phyloP scores from a whole-genome alignment of 2,113 vertebrate genomes.

The Regulus satrapa region DNA sequence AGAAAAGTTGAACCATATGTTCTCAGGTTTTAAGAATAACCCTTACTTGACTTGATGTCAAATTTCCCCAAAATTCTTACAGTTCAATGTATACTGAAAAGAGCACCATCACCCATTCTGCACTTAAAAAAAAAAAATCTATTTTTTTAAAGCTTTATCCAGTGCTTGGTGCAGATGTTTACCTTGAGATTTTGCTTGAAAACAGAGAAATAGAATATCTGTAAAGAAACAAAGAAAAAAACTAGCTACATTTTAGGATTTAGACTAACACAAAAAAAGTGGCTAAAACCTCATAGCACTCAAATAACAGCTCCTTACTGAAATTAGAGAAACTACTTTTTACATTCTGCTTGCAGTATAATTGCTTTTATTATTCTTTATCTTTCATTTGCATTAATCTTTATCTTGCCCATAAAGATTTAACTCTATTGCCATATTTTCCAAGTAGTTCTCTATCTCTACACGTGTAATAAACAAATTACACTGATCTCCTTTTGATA shows the following conservation, averaged over 20 bases:
- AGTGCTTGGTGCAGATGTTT: not conserved
- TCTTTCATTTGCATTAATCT: conserved; percentile 17
- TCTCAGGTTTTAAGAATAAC: not conserved
- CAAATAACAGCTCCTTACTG: not conserved
- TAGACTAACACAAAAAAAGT: not conserved
- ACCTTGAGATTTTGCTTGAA: not conserved
- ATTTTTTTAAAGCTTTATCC: not conserved
- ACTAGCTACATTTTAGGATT: not conserved
- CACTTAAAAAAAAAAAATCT: too few relatives aligned
- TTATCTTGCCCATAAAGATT: conserved; percentile 22
- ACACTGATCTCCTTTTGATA: not conserved
- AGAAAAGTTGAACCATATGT: not conserved
- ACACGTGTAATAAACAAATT: conserved; percentile 1
- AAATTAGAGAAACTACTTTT: not conserved
- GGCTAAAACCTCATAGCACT: not conserved
- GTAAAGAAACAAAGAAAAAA: not conserved
- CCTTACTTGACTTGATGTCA: not conserved
- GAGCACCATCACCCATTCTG: not conserved
- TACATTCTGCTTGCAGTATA: not conserved
- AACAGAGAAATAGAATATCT: not conserved
- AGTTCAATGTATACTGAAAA: not conserved
- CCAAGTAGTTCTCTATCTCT: not conserved
- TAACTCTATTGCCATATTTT: not conserved
- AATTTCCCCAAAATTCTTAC: not conserved
- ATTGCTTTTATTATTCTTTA: not conserved